Percentiles rank a stretch among this genome's conserved stretches.
phyloP scores from a whole-genome alignment of 2,113 vertebrate genomes.

The Gasterosteus nipponicus region DNA sequence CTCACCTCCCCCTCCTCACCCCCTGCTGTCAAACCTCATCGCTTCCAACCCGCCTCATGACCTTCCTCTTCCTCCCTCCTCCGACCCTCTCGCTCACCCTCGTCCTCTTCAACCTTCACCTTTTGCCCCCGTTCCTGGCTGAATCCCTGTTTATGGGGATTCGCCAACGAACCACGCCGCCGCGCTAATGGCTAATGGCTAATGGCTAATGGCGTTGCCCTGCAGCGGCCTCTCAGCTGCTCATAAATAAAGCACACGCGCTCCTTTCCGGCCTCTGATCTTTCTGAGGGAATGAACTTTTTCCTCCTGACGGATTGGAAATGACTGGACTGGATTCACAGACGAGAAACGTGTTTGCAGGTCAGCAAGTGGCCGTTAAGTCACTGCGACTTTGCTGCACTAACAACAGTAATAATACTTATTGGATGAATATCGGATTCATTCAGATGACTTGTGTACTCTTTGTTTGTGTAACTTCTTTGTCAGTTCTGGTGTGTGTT shows the following conservation, averaged over 20 bases:
- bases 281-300: conserved; percentile 55
- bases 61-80: background rate
- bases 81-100: conserved; percentile 31
- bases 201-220: conserved; percentile 56
- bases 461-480: background rate
- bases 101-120: conserved; percentile 42
- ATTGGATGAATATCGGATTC: background rate
- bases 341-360: conserved; percentile 5
- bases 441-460: background rate
- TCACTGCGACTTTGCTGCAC: background rate
- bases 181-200: conserved; percentile 56
- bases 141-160: conserved; percentile 15
- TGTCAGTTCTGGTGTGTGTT: background rate
- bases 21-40: too few species aligned
- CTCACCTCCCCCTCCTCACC: background rate
- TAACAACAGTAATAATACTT: too few species aligned
- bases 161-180: conserved; percentile 35
- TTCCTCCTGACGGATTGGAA: conserved; percentile 46
- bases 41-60: conserved; percentile 49
- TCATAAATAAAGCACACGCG: conserved; percentile 68
- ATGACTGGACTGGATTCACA: conserved; percentile 28
- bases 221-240: conserved; percentile 68
- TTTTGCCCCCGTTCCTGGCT: conserved; percentile 10
- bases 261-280: conserved; percentile 46
- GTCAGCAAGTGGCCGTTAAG: background rate